Evolutionary conservation across 1,140 invertebrate species (phyloP).

Genomic region (Oncopeltus fasciatus): DNA sequence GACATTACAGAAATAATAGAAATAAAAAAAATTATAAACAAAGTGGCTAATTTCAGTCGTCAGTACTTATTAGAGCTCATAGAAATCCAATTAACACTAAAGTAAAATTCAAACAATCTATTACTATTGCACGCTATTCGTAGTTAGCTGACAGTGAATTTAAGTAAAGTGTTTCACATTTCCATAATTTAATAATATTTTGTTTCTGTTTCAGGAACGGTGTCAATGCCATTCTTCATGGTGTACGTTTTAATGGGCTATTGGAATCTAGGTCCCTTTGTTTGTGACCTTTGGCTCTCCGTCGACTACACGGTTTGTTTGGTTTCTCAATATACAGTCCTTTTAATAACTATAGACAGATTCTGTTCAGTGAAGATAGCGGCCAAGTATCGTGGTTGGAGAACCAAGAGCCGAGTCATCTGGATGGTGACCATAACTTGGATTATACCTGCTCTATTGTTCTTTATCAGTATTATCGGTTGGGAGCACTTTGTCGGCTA

Average conservation of each 20-base stretch:
- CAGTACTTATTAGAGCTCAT: too few species aligned
- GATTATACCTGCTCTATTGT: slow-evolving; percentile 91
- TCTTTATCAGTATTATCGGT: slow-evolving; percentile 97
- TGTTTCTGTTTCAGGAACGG: slow-evolving; percentile 49
- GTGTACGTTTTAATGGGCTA: slow-evolving; percentile 90
- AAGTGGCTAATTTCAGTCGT: too few species aligned
- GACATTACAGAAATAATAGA: too few species aligned
- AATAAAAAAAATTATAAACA: too few species aligned
- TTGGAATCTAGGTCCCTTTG: slow-evolving; percentile 89
- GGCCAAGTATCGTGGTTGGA: slow-evolving; percentile 91
- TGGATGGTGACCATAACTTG: slow-evolving; percentile 94
- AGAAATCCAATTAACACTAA: too few species aligned
- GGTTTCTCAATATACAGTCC: slow-evolving; percentile 96
- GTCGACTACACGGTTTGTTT: slow-evolving; percentile 98
- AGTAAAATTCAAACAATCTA: too few species aligned
- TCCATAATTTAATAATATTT: too few species aligned
- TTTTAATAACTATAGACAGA: slow-evolving; percentile 95
- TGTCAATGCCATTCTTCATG: slow-evolving; percentile 92
- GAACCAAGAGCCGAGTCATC: slow-evolving; percentile 81
- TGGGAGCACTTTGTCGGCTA: slow-evolving; percentile 97
- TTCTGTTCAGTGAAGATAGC: slow-evolving; percentile 99
- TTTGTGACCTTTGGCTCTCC: slow-evolving; percentile 97
- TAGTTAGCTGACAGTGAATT: too few species aligned
- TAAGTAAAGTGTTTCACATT: too few species aligned
- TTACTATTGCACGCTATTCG: too few species aligned